Evolutionary conservation across 2,113 vertebrate species (phyloP).

Genomic region (Tor tambroides): DNA sequence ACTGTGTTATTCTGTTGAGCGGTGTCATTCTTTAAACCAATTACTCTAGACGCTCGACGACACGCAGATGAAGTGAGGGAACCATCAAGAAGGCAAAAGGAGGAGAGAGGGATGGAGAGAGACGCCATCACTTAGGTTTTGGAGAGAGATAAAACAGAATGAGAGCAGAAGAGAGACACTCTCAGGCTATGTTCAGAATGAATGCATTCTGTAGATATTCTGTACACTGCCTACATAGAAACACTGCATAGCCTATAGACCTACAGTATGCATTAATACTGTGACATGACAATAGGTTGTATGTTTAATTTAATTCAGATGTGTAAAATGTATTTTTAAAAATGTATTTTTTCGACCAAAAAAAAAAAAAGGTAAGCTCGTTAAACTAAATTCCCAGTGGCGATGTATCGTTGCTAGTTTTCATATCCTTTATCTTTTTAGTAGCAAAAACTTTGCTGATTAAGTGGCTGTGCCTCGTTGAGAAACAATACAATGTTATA

Average conservation of each 20-base stretch:
- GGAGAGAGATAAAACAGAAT: constrained; percentile 35
- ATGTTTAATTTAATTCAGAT: too few species aligned
- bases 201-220: background rate
- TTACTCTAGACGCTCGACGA: constrained; percentile 40
- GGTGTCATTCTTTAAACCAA: constrained; percentile 54
- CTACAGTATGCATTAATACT: too few species aligned
- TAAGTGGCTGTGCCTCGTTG: background rate
- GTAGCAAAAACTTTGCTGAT: background rate
- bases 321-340: too few species aligned
- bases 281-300: too few species aligned
- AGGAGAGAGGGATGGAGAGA: constrained; percentile 6
- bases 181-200: background rate
- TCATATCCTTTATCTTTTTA: background rate
- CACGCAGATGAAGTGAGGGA: constrained; percentile 43
- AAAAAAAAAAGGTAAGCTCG: too few species aligned
- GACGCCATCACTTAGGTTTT: constrained; percentile 32
- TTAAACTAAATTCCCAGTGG: background rate
- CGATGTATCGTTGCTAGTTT: background rate
- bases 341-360: too few species aligned
- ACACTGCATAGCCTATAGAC: background rate
- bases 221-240: background rate
- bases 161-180: constrained; percentile 9
- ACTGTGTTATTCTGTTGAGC: constrained; percentile 35
- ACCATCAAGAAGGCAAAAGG: constrained; percentile 35
- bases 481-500: background rate